A percentile compares a stretch with the other conserved stretches of the same genome.
phyloP scores from a whole-genome alignment of 2,113 vertebrate genomes.

The Procavia capensis region DNA sequence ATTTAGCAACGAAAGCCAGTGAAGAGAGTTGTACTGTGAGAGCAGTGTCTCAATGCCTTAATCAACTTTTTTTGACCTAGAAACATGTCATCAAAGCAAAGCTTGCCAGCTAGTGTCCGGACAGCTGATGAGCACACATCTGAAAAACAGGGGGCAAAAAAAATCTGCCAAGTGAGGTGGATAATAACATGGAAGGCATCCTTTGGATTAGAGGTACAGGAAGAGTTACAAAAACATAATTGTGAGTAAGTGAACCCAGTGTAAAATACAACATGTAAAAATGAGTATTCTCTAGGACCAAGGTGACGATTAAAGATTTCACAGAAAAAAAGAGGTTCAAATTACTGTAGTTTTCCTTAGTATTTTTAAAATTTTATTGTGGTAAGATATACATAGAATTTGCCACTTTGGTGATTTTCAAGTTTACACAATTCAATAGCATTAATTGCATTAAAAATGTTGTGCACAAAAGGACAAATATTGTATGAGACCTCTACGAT shows the following conservation, averaged over 20 bases:
- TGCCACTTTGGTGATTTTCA: neutral
- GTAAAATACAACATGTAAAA: neutral
- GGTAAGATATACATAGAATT: neutral
- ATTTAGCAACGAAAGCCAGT: conserved; percentile 18
- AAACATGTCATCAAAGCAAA: neutral
- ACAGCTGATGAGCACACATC: neutral
- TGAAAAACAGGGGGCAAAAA: neutral
- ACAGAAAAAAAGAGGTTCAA: neutral
- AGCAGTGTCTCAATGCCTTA: neutral
- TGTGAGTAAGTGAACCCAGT: neutral
- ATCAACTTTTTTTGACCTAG: neutral
- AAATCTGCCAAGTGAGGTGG: neutral
- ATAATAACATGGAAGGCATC: neutral
- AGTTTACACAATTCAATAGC: neutral
- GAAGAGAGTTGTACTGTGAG: neutral
- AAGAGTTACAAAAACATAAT: neutral
- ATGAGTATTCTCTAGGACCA: neutral
- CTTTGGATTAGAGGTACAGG: neutral
- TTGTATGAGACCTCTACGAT: no score
- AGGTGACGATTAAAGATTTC: conserved; percentile 1
- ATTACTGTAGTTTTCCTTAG: neutral
- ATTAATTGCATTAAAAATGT: neutral
- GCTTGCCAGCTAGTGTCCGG: neutral
- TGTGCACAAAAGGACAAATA: no score
- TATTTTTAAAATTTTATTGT: neutral